Base-by-base conservation (phyloP, 1,140 invertebrate genomes). In the Bombus picipes region DNA sequence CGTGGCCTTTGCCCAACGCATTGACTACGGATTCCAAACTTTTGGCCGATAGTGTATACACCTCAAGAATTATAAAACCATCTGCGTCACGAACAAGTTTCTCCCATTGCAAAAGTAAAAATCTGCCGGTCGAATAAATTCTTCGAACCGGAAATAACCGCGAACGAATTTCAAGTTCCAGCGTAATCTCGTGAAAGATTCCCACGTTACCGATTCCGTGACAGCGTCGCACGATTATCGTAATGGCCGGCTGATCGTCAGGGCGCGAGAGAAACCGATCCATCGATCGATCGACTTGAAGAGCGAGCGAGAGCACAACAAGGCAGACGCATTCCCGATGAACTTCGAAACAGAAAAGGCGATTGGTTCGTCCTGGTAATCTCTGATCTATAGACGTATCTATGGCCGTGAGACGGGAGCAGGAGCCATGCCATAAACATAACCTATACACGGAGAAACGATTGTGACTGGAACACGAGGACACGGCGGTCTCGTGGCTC, bases 301-400 rank as follows among this genome's bases (percentile, higher is more conserved):
- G 68, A n/a, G 28, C 70, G 25, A 3, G 18, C 41, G 28, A 5
- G 65, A 72, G 47, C 53, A 5, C 25, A 0, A 53, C 18, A 8
- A 8, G 39, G 18, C 37, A 77, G 82, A 70, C 65, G 82, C 68
- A 70, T 74, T 34, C 57, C 53, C n/a, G 53, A 34, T 81, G 65
- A 70, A 90, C 85, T 84, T 41, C 66, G 13, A 81, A 70, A 66
- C 57, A n/a, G 72, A 28, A 37, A 72, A 81, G 37, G 10, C 85
- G 81, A 90, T 90, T 84, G 84, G 81, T 90, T 90, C 70, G 78
- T 89, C 86, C 82, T 62, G 66, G 73, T 89, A 90, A 90, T 87
- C 89, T 90, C 81, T 85, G 85, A 89, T 90, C 88, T 85, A 89
- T 77, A 85, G 65, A 89, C 66, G 72, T 88, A 88, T 90, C 80